Conservation (phyloP, 2,113 vertebrate species). For the Pardalotus punctatus region DNA sequence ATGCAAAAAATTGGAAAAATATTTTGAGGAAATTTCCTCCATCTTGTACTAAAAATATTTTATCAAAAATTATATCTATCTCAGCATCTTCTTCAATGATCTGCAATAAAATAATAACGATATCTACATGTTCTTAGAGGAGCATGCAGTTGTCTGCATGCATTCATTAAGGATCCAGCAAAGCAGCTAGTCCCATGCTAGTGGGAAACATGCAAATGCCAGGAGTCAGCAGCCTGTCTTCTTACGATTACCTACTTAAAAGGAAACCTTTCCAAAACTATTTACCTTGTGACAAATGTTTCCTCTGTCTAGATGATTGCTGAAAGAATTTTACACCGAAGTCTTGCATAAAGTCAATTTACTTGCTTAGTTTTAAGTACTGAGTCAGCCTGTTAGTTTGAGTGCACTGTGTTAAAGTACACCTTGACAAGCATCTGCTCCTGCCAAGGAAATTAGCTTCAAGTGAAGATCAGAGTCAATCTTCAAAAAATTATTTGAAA, state of each 20-base stretch:
- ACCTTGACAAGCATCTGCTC: neutral
- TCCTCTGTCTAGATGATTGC: neutral
- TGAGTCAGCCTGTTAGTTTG: neutral
- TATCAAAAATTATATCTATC: neutral
- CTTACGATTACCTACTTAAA: neutral
- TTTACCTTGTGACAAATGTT: neutral
- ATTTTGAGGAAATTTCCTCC: neutral
- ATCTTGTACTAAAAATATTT: neutral
- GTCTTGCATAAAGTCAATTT: neutral
- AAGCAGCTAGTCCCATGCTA: neutral
- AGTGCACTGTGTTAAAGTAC: neutral
- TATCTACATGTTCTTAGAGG: neutral
- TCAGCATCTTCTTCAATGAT: neutral
- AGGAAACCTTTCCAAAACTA: neutral
- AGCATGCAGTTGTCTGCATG: neutral
- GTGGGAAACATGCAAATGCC: neutral
- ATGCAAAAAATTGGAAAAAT: neutral
- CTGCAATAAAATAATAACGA: neutral
- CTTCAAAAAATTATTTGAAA: neutral
- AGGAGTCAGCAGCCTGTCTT: neutral
- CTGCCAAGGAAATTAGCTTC: neutral
- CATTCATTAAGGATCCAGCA: neutral
- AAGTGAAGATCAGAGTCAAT: neutral
- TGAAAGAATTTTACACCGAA: neutral
- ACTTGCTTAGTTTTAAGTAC: neutral